These are phyloP conservation scores for Callithrix jacchus DNA, from an alignment of 2,113 vertebrate species.

Conservation along the genomic window DNA sequence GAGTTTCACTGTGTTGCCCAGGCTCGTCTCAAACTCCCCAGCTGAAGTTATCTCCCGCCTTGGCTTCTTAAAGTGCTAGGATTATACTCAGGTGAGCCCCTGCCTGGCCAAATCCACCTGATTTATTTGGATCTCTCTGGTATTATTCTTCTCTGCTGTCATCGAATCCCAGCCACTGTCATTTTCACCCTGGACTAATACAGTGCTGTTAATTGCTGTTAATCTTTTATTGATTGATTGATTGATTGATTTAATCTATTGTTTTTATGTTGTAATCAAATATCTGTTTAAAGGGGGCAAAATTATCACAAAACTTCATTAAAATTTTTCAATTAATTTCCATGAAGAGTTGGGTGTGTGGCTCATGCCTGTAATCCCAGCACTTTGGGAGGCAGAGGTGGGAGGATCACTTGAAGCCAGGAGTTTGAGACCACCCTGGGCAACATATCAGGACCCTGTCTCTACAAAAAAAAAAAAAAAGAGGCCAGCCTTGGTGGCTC, in stretches of 20 bases:
- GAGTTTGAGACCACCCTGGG: too few species aligned
- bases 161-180: background rate
- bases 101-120: background rate
- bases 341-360: background rate
- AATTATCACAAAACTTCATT: background rate
- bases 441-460: too few species aligned
- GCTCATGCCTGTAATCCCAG: too few species aligned
- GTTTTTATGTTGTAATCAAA: slow-evolving; percentile 28
- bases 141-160: background rate
- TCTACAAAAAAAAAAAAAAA: too few species aligned
- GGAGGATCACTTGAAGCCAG: too few species aligned
- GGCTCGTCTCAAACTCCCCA: too few species aligned
- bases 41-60: too few species aligned
- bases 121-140: background rate
- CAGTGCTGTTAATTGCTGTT: background rate
- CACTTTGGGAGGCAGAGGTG: too few species aligned
- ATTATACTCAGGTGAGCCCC: too few species aligned
- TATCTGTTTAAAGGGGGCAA: background rate
- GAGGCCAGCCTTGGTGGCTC: too few species aligned
- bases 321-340: background rate
- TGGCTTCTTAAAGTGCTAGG: too few species aligned
- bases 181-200: background rate
- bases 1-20: too few species aligned
- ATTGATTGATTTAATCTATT: background rate
- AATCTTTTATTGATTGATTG: background rate